phyloP scores from a whole-genome alignment of 2,888 invertebrate species.

The Zygogramma bicolorata region DNA sequence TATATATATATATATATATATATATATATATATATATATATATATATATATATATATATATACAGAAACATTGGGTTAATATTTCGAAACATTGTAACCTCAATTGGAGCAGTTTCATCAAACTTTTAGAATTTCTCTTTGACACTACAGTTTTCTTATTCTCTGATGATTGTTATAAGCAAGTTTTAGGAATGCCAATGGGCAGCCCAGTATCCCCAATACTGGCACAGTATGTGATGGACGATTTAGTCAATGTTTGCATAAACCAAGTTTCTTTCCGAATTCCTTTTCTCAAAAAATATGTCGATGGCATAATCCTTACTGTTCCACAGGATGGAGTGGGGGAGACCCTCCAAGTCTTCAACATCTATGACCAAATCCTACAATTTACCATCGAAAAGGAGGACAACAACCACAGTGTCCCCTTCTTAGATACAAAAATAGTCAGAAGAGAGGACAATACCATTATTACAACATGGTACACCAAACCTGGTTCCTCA shows the following conservation, averaged over 20 bases:
- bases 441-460: slow-evolving; percentile 24
- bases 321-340: not conserved
- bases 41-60: too few species aligned
- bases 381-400: slow-evolving; percentile 22
- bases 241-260: too few species aligned
- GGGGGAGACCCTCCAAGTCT: not conserved
- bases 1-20: too few species aligned
- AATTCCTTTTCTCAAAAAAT: slow-evolving; percentile 33
- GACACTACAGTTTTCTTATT: not conserved
- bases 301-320: slow-evolving; percentile 34
- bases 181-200: too few species aligned
- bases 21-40: too few species aligned
- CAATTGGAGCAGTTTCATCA: not conserved
- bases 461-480: not conserved
- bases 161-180: too few species aligned
- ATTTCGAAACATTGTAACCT: not conserved
- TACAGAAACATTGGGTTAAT: too few species aligned
- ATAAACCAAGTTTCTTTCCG: slow-evolving; percentile 24
- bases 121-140: not conserved
- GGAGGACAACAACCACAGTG: slow-evolving; percentile 14
- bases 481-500: not conserved
- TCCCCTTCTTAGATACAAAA: slow-evolving; percentile 38
- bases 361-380: slow-evolving; percentile 7
- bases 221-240: too few species aligned
- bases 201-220: too few species aligned